These are phyloP conservation scores for Netelia fuscicornis DNA, from an alignment of 2,888 invertebrate genomes.

Conservation along the genomic window DNA sequence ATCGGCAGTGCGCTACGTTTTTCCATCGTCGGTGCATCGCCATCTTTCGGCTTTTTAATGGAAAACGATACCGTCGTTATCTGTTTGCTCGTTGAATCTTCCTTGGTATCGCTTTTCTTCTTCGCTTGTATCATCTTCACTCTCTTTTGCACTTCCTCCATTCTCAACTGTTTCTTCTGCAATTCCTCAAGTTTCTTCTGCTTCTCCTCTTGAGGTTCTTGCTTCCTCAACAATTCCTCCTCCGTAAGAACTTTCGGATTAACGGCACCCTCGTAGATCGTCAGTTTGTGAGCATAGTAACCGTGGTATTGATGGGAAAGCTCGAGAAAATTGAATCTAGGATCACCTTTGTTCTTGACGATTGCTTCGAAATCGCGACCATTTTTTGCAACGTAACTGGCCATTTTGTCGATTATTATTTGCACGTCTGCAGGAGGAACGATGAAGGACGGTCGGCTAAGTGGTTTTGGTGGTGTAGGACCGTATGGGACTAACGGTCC, in stretches of 20 bases:
- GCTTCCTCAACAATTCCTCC: conserved; percentile 81
- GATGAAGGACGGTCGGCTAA: conserved; percentile 85
- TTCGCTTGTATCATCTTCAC: conserved; percentile 83
- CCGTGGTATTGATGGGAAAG: conserved; percentile 91
- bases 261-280: conserved; percentile 83
- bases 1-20: conserved; percentile 91
- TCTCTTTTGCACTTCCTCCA: conserved; percentile 83
- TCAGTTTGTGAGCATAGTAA: conserved; percentile 92
- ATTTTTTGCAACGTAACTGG: conserved; percentile 97
- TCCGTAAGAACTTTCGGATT: conserved; percentile 82
- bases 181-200: conserved; percentile 82
- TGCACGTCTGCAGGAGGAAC: conserved; percentile 93
- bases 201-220: conserved; percentile 82
- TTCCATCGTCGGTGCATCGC: conserved; percentile 87
- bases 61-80: conserved; percentile 91
- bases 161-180: conserved; percentile 82
- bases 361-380: conserved; percentile 97
- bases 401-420: conserved; percentile 98
- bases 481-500: conserved; percentile 82
- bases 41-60: conserved; percentile 93
- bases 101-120: conserved; percentile 79
- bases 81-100: conserved; percentile 76
- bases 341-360: conserved; percentile 93
- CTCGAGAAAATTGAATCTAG: conserved; percentile 94
- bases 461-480: conserved; percentile 78